Base-by-base conservation (phyloP, 2,797 vertebrate species). In the Chelon labrosus region DNA sequence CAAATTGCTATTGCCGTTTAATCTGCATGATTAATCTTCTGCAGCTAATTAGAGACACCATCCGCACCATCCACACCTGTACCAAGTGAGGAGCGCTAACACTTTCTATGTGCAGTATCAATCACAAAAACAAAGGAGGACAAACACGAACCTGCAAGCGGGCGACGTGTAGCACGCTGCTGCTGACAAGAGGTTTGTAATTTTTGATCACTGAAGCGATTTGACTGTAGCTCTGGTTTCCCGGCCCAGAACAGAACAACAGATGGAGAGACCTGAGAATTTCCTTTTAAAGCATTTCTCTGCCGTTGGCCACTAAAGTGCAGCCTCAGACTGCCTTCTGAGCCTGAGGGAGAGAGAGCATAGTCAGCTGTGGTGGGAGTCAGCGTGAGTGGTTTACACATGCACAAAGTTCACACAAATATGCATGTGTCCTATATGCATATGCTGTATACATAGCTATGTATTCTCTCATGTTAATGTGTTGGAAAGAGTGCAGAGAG, bases 121-220 rank as follows among this genome's bases (percentile, higher is more conserved):
- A 59, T 85, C 66, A 67, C 31, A 12, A 16, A 64, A 71, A 73
- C 66, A 85, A 82, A 82, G 35, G 56, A 79, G 75, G 82, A 72
- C 73, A 75, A 69, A 77, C 37, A 19, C 13, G 62, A 65, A 79
- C 38, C 65, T 55, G 49, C 27, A 10, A 59, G 12, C 54, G 60
- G n/a, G 59, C 55, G 3, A n/a, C 46, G 31, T 79, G 51, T 56
- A 67, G 37, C 10, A 17, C 42, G 47, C 77, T 75, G 65, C 78
- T 80, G 80, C 68, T 90, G 80, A 85, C 77, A 84, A 80, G 38
- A 47, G 73, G 69, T 85, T 82, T 78, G 77, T 80, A 59, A 84
- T 85, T 88, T 88, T 88, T 88, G 83, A 90, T 87, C 87, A 85
- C 73, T 82, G 80, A 83, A 76, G 79, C 67, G 1, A 62, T 81